Evolutionary conservation across 1,140 invertebrate species (phyloP).

Genomic region (Ceratosolen solmsi): DNA sequence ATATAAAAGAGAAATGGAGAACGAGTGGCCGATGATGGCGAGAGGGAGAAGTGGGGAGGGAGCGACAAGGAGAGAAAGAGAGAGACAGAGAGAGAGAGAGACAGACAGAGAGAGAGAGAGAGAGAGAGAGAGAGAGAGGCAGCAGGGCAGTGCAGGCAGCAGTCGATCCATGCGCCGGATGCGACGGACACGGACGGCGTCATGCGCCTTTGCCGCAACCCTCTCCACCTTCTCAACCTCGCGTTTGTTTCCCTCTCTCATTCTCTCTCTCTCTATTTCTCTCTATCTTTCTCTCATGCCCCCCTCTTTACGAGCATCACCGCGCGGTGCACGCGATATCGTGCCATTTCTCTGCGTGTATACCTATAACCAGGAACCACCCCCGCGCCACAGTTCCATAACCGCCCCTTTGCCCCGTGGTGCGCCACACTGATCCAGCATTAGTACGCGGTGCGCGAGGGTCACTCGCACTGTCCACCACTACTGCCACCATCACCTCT

Average conservation of each 20-base stretch:
- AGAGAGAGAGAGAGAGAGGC: constrained; percentile 25
- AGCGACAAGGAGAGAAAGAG: not conserved
- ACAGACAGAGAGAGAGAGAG: constrained; percentile 8
- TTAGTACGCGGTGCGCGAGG: constrained; percentile 2
- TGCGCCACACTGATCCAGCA: not conserved
- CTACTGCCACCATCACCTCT: too few relatives aligned
- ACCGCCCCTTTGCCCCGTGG: not conserved
- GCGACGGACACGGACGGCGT: constrained; percentile 57
- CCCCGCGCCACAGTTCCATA: not conserved
- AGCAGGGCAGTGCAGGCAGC: constrained; percentile 54
- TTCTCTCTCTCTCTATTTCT: constrained; percentile 31
- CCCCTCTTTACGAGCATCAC: too few relatives aligned
- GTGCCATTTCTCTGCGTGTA: not conserved
- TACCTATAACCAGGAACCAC: constrained; percentile 23
- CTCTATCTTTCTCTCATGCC: constrained; percentile 63
- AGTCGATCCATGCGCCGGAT: constrained; percentile 70
- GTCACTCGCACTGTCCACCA: constrained; percentile 6
- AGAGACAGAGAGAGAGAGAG: not conserved
- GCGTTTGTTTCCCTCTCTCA: not conserved
- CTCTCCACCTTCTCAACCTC: not conserved
- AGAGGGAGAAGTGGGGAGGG: not conserved
- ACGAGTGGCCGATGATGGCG: not conserved
- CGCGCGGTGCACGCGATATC: constrained; percentile 16
- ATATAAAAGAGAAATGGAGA: not conserved
- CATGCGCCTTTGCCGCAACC: constrained; percentile 62